Percentiles rank a stretch among this genome's conserved stretches.
These are phyloP conservation scores for Yponomeuta cagnagella DNA, from an alignment of 2,888 invertebrate species.

Conservation along the genomic window DNA sequence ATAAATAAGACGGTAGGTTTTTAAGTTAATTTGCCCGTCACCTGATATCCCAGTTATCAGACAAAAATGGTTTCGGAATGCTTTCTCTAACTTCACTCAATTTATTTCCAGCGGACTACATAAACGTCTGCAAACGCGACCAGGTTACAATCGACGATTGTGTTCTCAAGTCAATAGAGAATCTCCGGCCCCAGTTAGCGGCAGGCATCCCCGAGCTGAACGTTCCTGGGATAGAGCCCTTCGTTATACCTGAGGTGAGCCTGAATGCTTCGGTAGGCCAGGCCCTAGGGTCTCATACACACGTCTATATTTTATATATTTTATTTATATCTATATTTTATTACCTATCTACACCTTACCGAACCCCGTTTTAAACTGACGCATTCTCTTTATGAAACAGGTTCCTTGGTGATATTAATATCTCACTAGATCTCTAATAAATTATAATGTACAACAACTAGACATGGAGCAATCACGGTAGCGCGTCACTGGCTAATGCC, in stretches of 20 bases:
- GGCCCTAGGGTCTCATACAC: no score
- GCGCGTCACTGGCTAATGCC: neutral
- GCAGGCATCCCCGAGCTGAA: slow-evolving; percentile 80
- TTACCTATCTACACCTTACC: no score
- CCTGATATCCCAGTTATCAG: no score
- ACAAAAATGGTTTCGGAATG: no score
- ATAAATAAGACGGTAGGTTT: no score
- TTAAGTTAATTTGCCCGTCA: no score
- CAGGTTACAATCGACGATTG: slow-evolving; percentile 79
- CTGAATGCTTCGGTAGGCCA: neutral
- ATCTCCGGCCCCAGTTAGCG: slow-evolving; percentile 71
- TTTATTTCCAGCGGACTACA: slow-evolving; percentile 75
- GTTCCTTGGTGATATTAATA: neutral
- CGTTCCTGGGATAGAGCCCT: slow-evolving; percentile 83
- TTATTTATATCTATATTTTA: no score
- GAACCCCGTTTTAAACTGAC: no score
- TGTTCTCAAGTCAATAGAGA: slow-evolving; percentile 76
- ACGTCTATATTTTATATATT: no score
- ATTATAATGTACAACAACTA: neutral
- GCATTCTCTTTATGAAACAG: neutral
- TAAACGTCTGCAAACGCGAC: slow-evolving; percentile 79
- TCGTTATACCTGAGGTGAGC: slow-evolving; percentile 77
- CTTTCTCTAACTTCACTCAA: no score
- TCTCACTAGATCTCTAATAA: neutral
- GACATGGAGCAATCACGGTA: neutral